Percentiles rank a stretch among this genome's conserved stretches.
These are phyloP conservation scores for Escarpia spicata DNA, from an alignment of 2,888 invertebrate species.

Conservation along the genomic window DNA sequence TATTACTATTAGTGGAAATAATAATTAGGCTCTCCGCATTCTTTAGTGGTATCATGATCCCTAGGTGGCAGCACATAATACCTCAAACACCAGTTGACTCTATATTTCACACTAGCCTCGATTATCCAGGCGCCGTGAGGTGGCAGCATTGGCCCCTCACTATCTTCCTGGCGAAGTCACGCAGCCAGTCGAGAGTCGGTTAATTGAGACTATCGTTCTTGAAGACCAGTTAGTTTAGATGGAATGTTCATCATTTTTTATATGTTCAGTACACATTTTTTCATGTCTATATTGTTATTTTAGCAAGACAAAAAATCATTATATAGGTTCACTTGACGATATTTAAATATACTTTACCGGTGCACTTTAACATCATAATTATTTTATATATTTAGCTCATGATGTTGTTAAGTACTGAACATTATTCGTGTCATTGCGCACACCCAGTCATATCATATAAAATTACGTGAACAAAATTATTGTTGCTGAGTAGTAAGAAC, in stretches of 20 bases:
- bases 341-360: not conserved
- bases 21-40: not conserved
- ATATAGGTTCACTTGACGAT: too few species aligned
- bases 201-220: not conserved
- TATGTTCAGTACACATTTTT: not conserved
- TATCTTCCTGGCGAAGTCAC: too few species aligned
- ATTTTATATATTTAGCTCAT: not conserved
- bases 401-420: not conserved
- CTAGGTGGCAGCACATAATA: not conserved
- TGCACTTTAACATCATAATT: not conserved
- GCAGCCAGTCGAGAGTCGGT: too few species aligned
- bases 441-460: not conserved
- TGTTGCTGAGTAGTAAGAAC: not conserved
- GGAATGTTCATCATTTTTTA: not conserved
- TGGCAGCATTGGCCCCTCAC: too few species aligned
- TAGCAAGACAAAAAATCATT: too few species aligned
- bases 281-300: not conserved
- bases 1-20: too few species aligned
- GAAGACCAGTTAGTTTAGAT: not conserved
- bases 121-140: too few species aligned
- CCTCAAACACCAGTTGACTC: not conserved
- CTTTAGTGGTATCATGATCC: not conserved
- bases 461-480: not conserved
- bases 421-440: not conserved
- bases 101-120: not conserved